phyloP scores from a whole-genome alignment of 2,113 vertebrate genomes.

The Lagopus muta region DNA sequence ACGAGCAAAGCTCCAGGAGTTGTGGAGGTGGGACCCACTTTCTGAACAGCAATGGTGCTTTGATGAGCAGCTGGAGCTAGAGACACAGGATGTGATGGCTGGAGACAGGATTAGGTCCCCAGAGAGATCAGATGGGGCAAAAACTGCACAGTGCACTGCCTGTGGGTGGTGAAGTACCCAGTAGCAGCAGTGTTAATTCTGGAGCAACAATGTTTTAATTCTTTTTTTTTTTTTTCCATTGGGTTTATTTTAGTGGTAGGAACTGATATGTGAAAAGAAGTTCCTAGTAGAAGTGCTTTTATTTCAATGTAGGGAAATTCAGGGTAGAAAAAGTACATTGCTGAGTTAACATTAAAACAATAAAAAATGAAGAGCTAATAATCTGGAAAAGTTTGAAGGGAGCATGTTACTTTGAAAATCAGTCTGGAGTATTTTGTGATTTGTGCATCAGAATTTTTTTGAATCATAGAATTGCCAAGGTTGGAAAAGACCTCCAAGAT shows the following conservation, averaged over 20 bases:
- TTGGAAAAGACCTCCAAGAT: too few relatives aligned
- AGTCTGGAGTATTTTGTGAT: not conserved
- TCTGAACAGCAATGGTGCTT: not conserved
- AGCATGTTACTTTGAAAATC: not conserved
- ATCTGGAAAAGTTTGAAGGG: not conserved
- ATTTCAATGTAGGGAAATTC: not conserved
- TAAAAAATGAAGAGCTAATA: not conserved
- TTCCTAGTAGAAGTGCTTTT: not conserved
- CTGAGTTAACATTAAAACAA: not conserved
- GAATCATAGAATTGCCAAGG: too few relatives aligned
- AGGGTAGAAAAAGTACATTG: not conserved
- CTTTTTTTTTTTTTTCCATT: not conserved
- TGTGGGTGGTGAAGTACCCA: not conserved
- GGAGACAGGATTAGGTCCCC: not conserved
- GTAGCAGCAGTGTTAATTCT: accelerated
- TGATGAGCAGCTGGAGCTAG: not conserved
- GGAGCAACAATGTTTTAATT: not conserved
- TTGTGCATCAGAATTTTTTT: too few relatives aligned
- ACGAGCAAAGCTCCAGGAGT: not conserved
- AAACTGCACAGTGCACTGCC: not conserved
- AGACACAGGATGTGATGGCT: not conserved
- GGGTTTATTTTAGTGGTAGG: not conserved
- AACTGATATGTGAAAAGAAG: not conserved
- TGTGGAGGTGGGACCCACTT: not conserved
- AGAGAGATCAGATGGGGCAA: not conserved